These are phyloP conservation scores for Triops cancriformis DNA, from an alignment of 1,140 invertebrate genomes.

Conservation along the genomic window DNA sequence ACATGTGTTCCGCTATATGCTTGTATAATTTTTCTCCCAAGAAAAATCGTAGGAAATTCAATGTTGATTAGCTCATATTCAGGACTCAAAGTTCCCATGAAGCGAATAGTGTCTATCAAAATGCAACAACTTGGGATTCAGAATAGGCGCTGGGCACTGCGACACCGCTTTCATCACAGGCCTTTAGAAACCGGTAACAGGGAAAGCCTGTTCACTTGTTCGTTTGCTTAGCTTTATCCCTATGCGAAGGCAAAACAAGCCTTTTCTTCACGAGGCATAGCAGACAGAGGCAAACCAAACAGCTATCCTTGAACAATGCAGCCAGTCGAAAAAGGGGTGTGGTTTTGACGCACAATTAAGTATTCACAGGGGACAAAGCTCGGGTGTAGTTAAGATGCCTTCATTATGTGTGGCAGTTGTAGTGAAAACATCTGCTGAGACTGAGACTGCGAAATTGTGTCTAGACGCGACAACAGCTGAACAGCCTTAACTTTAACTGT, in stretches of 20 bases:
- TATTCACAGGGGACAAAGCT: background rate
- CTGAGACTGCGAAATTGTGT: background rate
- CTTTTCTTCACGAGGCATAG: background rate
- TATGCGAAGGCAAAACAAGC: background rate
- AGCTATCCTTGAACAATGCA: background rate
- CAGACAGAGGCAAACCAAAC: background rate
- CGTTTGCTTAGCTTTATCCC: background rate
- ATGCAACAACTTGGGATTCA: background rate
- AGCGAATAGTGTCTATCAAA: background rate
- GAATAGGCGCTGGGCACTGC: background rate
- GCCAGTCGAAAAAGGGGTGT: background rate
- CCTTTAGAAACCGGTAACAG: background rate
- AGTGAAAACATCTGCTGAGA: background rate
- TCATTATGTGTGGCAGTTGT: background rate
- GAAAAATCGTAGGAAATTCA: background rate
- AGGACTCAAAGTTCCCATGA: background rate
- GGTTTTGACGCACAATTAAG: slow-evolving; percentile 2
- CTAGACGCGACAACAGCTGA: slow-evolving; percentile 12
- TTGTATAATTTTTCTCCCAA: background rate
- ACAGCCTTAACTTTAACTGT: background rate
- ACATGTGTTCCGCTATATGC: background rate
- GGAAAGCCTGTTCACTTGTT: background rate
- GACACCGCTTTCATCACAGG: background rate
- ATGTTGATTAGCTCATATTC: background rate
- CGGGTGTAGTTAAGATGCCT: background rate